phyloP scores from a whole-genome alignment of 2,113 vertebrate genomes.

The Macquaria australasica region DNA sequence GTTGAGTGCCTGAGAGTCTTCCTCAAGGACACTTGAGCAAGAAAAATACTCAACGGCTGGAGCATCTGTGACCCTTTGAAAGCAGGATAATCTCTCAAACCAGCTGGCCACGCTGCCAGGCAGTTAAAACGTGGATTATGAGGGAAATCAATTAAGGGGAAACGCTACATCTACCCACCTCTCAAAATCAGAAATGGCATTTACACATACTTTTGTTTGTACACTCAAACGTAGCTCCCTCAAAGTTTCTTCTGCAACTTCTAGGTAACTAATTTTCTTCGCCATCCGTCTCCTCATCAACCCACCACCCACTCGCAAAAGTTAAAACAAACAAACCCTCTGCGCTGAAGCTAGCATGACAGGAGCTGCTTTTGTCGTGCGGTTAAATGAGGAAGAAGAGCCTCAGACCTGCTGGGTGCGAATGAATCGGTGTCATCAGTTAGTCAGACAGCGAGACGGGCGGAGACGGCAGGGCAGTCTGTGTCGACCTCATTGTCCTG shows the following conservation, averaged over 20 bases:
- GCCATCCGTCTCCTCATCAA: too few species aligned
- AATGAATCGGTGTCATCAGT: conserved; percentile 60
- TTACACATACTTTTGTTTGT: background rate
- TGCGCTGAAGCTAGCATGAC: too few species aligned
- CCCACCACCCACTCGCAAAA: too few species aligned
- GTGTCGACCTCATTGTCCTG: conserved; percentile 52
- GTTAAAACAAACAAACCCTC: too few species aligned
- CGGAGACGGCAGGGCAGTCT: conserved; percentile 49
- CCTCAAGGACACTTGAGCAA: conserved; percentile 60
- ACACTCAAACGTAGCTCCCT: background rate
- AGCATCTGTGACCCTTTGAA: conserved; percentile 23
- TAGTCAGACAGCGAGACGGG: conserved; percentile 60
- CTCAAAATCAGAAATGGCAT: background rate
- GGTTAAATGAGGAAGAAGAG: background rate
- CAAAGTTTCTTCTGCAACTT: background rate
- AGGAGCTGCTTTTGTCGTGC: too few species aligned
- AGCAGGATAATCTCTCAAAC: conserved; percentile 38
- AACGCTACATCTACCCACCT: too few species aligned
- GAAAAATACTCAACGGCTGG: conserved; percentile 27
- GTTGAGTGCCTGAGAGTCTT: background rate
- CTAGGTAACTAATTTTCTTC: too few species aligned
- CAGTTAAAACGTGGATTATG: background rate
- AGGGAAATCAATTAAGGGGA: background rate
- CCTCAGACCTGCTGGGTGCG: conserved; percentile 48
- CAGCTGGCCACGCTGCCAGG: background rate